Evolutionary conservation across 1,140 invertebrate species (phyloP), one percentile per base, ranked within the genome.

Genomic region (Matsumurasca onukii): DNA sequence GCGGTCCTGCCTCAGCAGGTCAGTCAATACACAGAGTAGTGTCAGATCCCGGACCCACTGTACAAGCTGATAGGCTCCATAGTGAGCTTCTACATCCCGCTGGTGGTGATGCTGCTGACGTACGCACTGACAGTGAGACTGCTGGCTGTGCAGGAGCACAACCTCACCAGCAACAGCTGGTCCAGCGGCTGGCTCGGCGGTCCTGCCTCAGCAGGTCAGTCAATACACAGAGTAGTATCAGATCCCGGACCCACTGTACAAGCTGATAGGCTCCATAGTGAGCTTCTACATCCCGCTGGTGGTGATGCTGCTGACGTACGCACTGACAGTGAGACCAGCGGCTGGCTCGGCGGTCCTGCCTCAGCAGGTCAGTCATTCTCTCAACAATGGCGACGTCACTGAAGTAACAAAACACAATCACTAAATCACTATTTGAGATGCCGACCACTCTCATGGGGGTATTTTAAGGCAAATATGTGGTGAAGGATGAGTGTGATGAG

Each of bases 241-340:
- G 98, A 98, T 81, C 97, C 97, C 81, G 94, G 98, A 70, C 97
- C 97, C 1, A 83, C 98, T 39, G 84, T 89, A 12, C 94, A 93
- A 95, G 78, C 86, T 96, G 68, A 94, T 96, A 73, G 95, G 94
- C 17, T 96, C 94, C 48, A 90, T 98, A 73, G 88, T 97, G 72
- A 95, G 94, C 72, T 99, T 99, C 81, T 97, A 97, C 81, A 94
- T 98, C 70, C 97, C 97, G 1, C 84, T 99, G 45, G 84, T 90
- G 9, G 94, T 98, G 55, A 98, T 98, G 95, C 81, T 97, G 74
- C 81, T 95, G 98, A 95, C 0, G 34, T 98, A 98, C 76, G 89
- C 92, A 2, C 83, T 97, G 62, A 98, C 96, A 0, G 92, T 97
- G 1, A 84, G 86, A 84, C 83, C 24, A 84, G 81, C 34, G 84